Evolutionary conservation across 2,113 vertebrate genomes (phyloP), one percentile per base, ranked within the genome.

Genomic region (Tautogolabrus adspersus): DNA sequence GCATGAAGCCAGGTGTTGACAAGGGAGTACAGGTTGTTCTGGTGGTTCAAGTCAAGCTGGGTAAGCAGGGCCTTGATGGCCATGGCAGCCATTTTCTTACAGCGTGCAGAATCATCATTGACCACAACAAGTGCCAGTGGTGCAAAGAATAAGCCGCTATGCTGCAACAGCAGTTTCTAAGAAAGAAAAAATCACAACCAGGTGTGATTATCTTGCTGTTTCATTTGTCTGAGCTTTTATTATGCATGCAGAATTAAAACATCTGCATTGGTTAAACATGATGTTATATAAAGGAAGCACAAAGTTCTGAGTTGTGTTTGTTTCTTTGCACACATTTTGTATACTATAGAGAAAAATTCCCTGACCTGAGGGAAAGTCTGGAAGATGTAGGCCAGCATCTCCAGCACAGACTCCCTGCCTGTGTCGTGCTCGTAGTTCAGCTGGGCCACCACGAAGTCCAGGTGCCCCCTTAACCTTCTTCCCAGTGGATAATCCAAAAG

Each of bases 401-500:
- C 98, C 87, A 99, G 92, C 1, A 94, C 94, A 0, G 97, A 98
- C 72, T 97, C 96, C 84, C 98, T 95, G 57, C 98, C 98, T 0
- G 95, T 97, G 91, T 99, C 97, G 34, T 97, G 96, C 70, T 98
- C 97, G 0, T 99, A 99, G 40, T 95, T 95, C 26, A 99, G 94
- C 72, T 99, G 98, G 10, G 97, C 94, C 0, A 98, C 94, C 47
- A 98, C 88, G 56, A 98, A 99, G 75, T 98, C 96, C 91, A 99
- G 81, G 87, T 97, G 97, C 1, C 71, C 34, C 75, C 86, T 95
- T 83, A 99, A 87, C 86, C 96, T 97, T 54, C 93, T 95, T 42
- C 97, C 98, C 75, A 99, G 94, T 0, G 98, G 98, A 89, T 99
- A 99, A 85, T 99, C 98, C 91, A 99, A 93, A 83, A 99, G 93